Conservation (phyloP, 2,113 vertebrate species). For the Riparia riparia region DNA sequence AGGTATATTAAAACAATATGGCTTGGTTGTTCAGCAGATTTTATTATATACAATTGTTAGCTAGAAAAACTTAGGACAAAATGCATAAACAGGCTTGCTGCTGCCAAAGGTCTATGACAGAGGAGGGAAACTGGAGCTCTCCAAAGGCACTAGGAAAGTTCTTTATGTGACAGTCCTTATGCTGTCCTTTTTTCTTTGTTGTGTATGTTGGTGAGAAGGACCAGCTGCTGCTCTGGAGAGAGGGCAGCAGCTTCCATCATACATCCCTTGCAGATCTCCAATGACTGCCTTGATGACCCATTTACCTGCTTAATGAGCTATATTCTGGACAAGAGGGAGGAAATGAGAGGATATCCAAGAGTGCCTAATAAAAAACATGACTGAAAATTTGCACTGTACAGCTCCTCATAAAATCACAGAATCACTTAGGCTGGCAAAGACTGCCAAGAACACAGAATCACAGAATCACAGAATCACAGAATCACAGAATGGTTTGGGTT, state of each 20-base stretch:
- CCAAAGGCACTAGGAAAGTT: background rate
- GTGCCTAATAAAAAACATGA: background rate
- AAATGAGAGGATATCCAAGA: background rate
- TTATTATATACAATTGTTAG: background rate
- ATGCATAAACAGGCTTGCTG: background rate
- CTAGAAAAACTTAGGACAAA: background rate
- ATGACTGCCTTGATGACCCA: background rate
- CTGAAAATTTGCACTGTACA: background rate
- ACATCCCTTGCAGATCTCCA: background rate
- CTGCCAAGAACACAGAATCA: background rate
- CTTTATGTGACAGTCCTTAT: background rate
- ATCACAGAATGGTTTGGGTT: background rate
- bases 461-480: background rate
- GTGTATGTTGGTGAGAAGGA: background rate
- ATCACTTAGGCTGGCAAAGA: background rate
- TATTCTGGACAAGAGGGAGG: background rate
- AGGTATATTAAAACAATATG: background rate
- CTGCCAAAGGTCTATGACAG: background rate
- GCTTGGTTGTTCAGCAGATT: background rate
- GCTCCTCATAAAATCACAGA: background rate
- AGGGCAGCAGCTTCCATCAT: background rate
- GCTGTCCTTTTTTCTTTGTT: background rate
- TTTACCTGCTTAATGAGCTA: background rate
- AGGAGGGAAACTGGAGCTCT: background rate
- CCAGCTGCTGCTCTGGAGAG: background rate